Conservation (phyloP, 2,113 vertebrate species). For the Holacanthus passer region DNA sequence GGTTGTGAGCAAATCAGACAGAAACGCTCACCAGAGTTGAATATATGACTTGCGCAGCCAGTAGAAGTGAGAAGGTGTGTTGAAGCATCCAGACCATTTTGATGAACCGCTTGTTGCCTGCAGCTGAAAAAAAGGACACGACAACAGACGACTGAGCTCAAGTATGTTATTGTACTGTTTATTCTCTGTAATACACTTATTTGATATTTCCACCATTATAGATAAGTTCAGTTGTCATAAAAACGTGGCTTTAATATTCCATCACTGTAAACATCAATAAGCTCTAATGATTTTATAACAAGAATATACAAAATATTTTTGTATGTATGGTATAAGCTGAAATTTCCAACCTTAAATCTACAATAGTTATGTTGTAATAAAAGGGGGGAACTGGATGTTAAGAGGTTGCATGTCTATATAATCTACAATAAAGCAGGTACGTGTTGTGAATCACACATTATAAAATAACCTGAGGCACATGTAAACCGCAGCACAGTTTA, state of each 20-base stretch:
- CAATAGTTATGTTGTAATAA: background rate
- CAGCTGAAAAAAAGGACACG: slow-evolving; percentile 43
- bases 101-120: slow-evolving; percentile 29
- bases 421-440: background rate
- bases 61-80: slow-evolving; percentile 53
- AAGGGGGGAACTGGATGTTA: background rate
- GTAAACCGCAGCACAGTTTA: background rate
- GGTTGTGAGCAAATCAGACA: background rate
- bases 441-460: background rate
- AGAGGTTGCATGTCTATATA: background rate
- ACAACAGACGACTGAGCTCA: background rate
- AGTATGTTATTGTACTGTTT: background rate
- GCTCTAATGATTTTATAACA: background rate
- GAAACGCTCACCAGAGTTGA: slow-evolving; percentile 75
- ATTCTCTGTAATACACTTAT: background rate
- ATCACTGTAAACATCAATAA: background rate
- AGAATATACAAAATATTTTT: background rate
- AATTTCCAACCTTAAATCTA: background rate
- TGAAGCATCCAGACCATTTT: slow-evolving; percentile 73
- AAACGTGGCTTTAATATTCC: background rate
- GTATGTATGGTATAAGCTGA: background rate
- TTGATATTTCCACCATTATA: no score
- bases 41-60: slow-evolving; percentile 67
- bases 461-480: background rate
- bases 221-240: background rate